Base-by-base conservation (phyloP, 2,888 invertebrate genomes). In the Autographa gamma region DNA sequence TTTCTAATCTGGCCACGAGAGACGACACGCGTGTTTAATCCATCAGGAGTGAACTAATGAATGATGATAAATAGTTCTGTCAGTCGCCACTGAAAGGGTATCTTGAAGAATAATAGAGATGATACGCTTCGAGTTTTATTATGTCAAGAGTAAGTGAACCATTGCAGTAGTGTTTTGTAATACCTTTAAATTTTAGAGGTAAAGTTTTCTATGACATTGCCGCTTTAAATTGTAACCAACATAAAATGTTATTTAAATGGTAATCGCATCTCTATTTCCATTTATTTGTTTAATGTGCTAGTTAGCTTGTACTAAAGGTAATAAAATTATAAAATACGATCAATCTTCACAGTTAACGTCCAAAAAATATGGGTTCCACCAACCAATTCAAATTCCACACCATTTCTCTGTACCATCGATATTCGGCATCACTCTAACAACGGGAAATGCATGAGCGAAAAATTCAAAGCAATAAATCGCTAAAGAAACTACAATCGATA, bases 51-150 rank as follows among this genome's bases (percentile, higher is more conserved):
- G 76, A 75, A 79, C 89, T 93, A 94, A 94, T 95, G 90, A 93
- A 95, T 92, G 93, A 94, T 93, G 93, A 94, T 93, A 91, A 93
- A 94, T 94, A 90, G 92, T 88, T 85, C 84, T 88, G 89, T 88
- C 89, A 86, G 86, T 80, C 74, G 71, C 74, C 70, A 66, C 71
- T 58, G 70, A 63, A 71, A 58, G 79, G 80, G 79, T 74, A 79
- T 80, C 77, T 76, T 62, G 60, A 32, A 60, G 56, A 73, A 76
- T 78, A 61, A 72, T 76, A 77, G 64, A 58, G 65, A 68, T 72
- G 65, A 68, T 71, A 19, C 25, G 9, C 58, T 71, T 38, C 56
- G 34, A 52, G 68, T 9, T 18, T 3, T 1, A n/a, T 48, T 3
- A 48, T 31, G 31, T 52, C 4, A n/a, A 7, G 52, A 3, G 4